Conservation (phyloP, 2,797 vertebrate species). For the Cynodonichthys magdalenae region DNA sequence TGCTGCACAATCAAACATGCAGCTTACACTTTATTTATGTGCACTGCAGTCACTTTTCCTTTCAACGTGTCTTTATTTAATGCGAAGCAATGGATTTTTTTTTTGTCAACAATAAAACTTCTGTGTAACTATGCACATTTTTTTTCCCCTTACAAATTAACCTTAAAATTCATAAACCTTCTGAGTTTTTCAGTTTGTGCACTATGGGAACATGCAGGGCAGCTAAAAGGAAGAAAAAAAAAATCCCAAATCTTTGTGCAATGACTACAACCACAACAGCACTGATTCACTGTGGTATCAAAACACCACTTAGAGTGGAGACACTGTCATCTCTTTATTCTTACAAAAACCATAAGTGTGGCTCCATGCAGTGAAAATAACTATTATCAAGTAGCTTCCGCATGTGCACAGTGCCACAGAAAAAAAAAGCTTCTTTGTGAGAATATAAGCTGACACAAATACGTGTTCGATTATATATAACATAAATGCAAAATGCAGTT, state of each 20-base stretch:
- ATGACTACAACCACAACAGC: conserved; percentile 45
- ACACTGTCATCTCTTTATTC: conserved; percentile 71
- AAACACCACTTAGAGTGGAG: conserved; percentile 70
- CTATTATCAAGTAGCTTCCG: conserved; percentile 69
- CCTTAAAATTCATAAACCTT: neutral
- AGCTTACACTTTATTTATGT: conserved; percentile 9
- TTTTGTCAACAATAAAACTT: conserved; percentile 30
- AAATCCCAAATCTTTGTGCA: conserved; percentile 28
- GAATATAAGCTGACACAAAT: conserved; percentile 61
- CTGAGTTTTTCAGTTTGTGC: no score
- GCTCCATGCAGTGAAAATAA: conserved; percentile 71
- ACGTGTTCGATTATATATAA: neutral
- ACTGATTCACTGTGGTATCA: conserved; percentile 63
- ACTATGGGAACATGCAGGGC: neutral
- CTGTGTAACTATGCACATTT: neutral
- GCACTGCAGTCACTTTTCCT: neutral
- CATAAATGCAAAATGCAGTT: conserved; percentile 48
- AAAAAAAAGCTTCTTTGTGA: conserved; percentile 59
- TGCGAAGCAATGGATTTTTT: conserved; percentile 16
- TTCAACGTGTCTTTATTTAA: conserved; percentile 8
- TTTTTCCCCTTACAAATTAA: conserved; percentile 34
- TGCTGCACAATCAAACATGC: conserved; percentile 47
- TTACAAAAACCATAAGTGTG: conserved; percentile 51
- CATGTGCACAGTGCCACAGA: conserved; percentile 58
- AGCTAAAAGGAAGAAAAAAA: conserved; percentile 17